Evolutionary conservation across 37 sponge, comb jelly and placozoan species (phyloP), one percentile per base, ranked within the genome.

Genomic region (Cladorhizidae sp.): DNA sequence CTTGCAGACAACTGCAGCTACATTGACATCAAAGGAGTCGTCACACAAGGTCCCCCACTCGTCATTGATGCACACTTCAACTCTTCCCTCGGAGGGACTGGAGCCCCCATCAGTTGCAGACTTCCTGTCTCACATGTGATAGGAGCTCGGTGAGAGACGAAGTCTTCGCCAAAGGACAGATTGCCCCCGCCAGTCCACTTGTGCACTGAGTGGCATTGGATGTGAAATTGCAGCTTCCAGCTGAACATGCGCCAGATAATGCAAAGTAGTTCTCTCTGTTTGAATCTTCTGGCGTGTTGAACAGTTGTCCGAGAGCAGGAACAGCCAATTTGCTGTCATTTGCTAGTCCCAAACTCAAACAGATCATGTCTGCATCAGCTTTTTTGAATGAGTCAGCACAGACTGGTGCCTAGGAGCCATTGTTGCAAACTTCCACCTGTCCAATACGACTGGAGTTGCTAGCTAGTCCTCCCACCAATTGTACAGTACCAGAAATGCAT

Each of bases 1-100:
- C 12, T 31, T 41, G 68, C 80, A 80, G n/a, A 55, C 58, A 32
- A 80, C 58, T 32, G 21, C 22, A 22, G 58, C 71, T 36, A 26
- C 57, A n/a, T 38, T 56, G 0, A 57, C 58, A 56, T 80, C 68
- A 70, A 69, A 80, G 33, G 80, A 80, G 55, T 80, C 80, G 31
- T 80, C 80, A 80, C 80, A 80, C 35, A 80, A 41, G 28, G 80
- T 80, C 40, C 80, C 80, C 80, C 80, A 80, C 57, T 57, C 39
- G 38, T 80, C 68, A 69, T 80, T 70, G 58, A 80, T 5, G 35
- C 80, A 80, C 25, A 80, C 58, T 29, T 80, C 80, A 18, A 80
- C 40, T 57, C 70, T 51, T 54, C 80, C 80, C 58, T 80, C 57
- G 0, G 51, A 3, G 2, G 40, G 1, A 31, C 20, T 11, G 8